Conservation (phyloP, 2,888 invertebrate genomes). For the Phyto melanocephala region DNA sequence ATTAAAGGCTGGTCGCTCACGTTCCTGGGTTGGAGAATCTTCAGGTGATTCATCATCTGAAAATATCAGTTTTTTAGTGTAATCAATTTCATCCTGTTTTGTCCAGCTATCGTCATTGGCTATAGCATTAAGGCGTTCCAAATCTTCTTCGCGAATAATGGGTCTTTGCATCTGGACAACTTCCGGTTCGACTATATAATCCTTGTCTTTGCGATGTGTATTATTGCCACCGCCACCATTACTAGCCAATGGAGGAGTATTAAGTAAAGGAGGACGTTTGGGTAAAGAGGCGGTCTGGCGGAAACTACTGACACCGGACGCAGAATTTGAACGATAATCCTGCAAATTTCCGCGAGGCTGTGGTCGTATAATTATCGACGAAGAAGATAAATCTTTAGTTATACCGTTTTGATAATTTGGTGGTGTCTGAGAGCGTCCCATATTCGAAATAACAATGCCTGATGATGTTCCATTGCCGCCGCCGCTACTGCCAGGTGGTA, state of each 20-base stretch:
- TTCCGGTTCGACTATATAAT: constrained; percentile 79
- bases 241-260: constrained; percentile 69
- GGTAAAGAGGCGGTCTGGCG: constrained; percentile 74
- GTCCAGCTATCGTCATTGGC: constrained; percentile 95
- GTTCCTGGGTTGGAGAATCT: constrained; percentile 69
- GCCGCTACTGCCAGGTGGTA: constrained; percentile 67
- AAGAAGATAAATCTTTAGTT: constrained; percentile 56
- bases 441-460: constrained; percentile 52
- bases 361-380: constrained; percentile 52
- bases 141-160: constrained; percentile 95
- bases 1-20: constrained; percentile 68
- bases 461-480: constrained; percentile 56
- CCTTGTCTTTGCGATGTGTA: constrained; percentile 72
- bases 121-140: constrained; percentile 94
- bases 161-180: constrained; percentile 87
- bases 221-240: constrained; percentile 61
- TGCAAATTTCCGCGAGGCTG: constrained; percentile 59
- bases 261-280: constrained; percentile 73
- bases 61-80: constrained; percentile 95
- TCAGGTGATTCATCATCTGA: constrained; percentile 90
- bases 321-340: constrained; percentile 69
- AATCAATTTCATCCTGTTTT: constrained; percentile 94
- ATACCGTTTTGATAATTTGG: constrained; percentile 75
- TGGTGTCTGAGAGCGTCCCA: constrained; percentile 60
- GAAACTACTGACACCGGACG: constrained; percentile 70